Evolutionary conservation across 2,888 invertebrate genomes (phyloP), one percentile per base, ranked within the genome.

Genomic region (Brachyptera risi): DNA sequence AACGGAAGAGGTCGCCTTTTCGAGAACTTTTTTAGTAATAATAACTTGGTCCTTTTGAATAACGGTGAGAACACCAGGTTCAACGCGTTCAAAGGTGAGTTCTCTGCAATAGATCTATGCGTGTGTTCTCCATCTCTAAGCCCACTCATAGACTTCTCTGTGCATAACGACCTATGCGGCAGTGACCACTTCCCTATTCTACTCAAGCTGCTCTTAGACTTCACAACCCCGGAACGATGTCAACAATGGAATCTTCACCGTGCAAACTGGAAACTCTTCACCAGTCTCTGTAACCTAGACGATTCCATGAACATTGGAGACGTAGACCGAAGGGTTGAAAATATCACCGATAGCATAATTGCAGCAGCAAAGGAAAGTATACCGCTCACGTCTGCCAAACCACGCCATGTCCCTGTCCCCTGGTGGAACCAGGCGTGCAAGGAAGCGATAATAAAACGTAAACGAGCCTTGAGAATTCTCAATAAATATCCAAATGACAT

Each of bases 391-490:
- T 44, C 26, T 7, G n/a, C 42, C 19, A 42, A 42, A 23, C 15
- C 40, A 19, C 24, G 42, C 31, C 42, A 19, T n/a, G 17, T 17
- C 9, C 38, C 57, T 21, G 42, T 57, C 7, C 57, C 57, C n/a
- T 57, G 57, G 57, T 57, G 57, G 57, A 57, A 42, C 44, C 26
- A 57, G 44, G 44, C 21, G 15, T 57, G 57, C 42, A n/a, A 56
- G 19, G 50, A 59, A 9, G 59, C 59, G 23, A 59, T 59, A 19
- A 23, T 27, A 13, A n/a, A 17, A 7, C 26, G 54, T 23, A 59
- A 59, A 54, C 15, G 38, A 17, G 47, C 59, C 13, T 24, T 59
- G 17, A 23, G 59, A 15, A 15, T 59, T 54, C 51, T 59, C 50
- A 27, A 26, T 9, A 50, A 47, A 35, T 49, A 31, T n/a, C 59